Evolutionary conservation across 2,797 vertebrate genomes (phyloP).

Genomic region (Pseudochirops corinnae): DNA sequence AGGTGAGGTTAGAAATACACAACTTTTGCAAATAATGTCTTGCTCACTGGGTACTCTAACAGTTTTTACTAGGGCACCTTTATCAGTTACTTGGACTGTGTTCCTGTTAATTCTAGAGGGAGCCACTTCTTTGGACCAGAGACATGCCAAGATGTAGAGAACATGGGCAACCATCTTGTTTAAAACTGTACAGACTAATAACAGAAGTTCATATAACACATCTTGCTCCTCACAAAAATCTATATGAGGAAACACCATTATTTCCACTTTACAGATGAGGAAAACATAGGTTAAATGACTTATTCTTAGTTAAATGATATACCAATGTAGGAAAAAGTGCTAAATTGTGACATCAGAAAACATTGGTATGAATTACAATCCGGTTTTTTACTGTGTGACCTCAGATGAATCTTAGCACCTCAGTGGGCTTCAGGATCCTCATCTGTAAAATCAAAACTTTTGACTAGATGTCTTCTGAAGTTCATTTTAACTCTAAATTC

Average conservation of each 20-base stretch:
- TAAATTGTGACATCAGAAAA: not conserved
- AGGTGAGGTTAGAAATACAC: not conserved
- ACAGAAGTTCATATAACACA: not conserved
- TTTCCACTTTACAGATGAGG: not conserved
- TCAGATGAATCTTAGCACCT: not conserved
- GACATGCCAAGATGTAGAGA: not conserved
- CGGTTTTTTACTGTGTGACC: not conserved
- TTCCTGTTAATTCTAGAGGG: not conserved
- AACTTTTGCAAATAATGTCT: not conserved
- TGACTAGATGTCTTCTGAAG: not conserved
- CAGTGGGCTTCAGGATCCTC: not conserved
- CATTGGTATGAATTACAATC: not conserved
- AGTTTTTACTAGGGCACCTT: not conserved
- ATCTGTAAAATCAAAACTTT: not conserved
- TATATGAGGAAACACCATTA: not conserved
- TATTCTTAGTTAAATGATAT: not conserved
- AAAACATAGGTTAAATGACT: not conserved
- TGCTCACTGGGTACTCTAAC: not conserved
- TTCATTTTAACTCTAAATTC: not conserved
- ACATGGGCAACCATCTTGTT: not conserved
- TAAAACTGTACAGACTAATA: not conserved
- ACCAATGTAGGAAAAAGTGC: not conserved
- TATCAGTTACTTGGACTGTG: not conserved
- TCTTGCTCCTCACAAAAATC: not conserved
- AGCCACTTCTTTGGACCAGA: not conserved